These are phyloP conservation scores for Parambassis ranga DNA, from an alignment of 2,797 vertebrate species.

Conservation along the genomic window DNA sequence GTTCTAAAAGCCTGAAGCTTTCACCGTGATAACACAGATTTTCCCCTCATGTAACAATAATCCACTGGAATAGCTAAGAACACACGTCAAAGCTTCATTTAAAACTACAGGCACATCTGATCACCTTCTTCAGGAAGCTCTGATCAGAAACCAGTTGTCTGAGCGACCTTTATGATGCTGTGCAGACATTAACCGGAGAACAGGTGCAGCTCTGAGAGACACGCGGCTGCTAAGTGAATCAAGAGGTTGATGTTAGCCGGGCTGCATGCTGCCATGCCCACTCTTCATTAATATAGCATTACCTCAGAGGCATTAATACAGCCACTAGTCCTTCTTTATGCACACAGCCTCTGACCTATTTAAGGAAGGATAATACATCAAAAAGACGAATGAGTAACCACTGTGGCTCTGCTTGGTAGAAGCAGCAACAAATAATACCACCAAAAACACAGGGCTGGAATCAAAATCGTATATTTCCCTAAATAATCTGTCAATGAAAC, in stretches of 20 bases:
- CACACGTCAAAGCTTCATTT: background rate
- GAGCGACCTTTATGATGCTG: background rate
- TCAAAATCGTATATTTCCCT: background rate
- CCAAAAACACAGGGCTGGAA: too few relatives aligned
- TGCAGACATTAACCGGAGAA: background rate
- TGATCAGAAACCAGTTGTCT: background rate
- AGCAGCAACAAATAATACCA: background rate
- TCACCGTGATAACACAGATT: too few relatives aligned
- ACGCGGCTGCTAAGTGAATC: constrained; percentile 35
- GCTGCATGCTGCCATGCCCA: constrained; percentile 5
- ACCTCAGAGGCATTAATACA: constrained; percentile 39
- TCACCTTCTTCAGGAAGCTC: background rate
- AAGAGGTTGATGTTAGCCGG: constrained; percentile 13
- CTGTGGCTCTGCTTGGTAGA: too few relatives aligned
- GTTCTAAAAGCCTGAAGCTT: background rate
- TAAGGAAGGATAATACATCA: constrained; percentile 18
- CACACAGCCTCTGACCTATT: constrained; percentile 31
- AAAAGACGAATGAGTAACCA: background rate
- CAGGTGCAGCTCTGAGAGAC: background rate
- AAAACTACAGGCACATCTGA: background rate
- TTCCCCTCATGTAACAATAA: background rate
- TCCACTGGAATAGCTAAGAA: background rate
- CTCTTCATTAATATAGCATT: constrained; percentile 64
- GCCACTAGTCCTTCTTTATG: constrained; percentile 10
- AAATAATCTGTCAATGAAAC: background rate